Evolutionary conservation across 2,113 vertebrate genomes (phyloP).

Genomic region (Elephas maximus): DNA sequence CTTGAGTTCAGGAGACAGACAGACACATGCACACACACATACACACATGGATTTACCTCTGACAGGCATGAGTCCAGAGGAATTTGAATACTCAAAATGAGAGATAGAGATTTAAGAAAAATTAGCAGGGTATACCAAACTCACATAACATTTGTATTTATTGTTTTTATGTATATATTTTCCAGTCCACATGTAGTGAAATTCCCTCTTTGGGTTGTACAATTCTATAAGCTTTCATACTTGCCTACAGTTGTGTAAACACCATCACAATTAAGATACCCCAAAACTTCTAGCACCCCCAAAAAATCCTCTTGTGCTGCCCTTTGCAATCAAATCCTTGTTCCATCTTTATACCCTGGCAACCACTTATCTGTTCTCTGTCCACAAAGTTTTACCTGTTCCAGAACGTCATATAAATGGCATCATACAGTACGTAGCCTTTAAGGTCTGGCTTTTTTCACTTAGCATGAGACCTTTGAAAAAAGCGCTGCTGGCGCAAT

Average conservation of each 20-base stretch:
- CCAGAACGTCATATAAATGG: background rate
- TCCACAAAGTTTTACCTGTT: background rate
- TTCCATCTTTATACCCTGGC: background rate
- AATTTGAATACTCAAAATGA: constrained; percentile 55
- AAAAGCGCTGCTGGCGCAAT: background rate
- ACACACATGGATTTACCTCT: background rate
- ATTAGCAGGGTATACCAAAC: constrained; percentile 52
- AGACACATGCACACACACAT: background rate
- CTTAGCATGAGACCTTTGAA: background rate
- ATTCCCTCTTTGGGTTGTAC: background rate
- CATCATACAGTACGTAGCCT: background rate
- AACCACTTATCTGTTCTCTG: background rate
- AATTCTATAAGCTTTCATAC: constrained; percentile 15
- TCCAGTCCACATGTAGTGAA: constrained; percentile 1
- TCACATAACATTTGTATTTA: constrained; percentile 53
- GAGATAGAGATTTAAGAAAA: constrained; percentile 37
- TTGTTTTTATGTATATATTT: constrained; percentile 1
- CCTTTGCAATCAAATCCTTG: background rate
- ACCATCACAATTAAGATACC: background rate
- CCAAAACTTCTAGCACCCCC: constrained; percentile 1
- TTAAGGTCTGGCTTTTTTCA: constrained; percentile 3
- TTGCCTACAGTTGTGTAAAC: background rate
- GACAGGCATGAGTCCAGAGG: constrained; percentile 37
- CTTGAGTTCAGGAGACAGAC: constrained; percentile 46
- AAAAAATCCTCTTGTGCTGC: background rate